phyloP scores from a whole-genome alignment of 1,140 invertebrate species.

The Rhopalosiphum maidis region DNA sequence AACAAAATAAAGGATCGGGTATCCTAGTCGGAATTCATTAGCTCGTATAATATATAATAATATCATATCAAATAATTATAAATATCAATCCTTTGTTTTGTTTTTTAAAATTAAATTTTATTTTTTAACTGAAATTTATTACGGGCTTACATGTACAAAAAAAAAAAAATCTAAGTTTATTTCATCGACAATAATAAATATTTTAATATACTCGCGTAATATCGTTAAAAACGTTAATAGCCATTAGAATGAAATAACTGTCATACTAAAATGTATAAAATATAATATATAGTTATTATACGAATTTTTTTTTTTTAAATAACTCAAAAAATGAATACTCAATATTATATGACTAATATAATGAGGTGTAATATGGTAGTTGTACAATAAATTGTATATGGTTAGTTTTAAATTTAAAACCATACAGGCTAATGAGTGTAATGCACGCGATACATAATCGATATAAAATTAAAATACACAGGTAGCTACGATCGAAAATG shows the following conservation, averaged over 20 bases:
- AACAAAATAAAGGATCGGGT: neutral
- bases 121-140: neutral
- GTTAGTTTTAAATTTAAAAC: neutral
- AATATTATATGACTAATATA: neutral
- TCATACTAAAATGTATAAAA: neutral
- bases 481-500: neutral
- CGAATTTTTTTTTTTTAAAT: too few relatives aligned
- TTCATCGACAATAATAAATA: too few relatives aligned
- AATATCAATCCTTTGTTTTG: neutral
- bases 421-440: neutral
- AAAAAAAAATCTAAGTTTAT: too few relatives aligned
- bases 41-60: neutral
- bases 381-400: neutral
- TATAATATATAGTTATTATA: too few relatives aligned
- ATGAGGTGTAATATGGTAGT: neutral
- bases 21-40: neutral
- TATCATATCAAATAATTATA: neutral
- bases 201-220: neutral
- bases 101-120: neutral
- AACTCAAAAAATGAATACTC: neutral
- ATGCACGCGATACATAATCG: too few relatives aligned
- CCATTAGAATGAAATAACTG: neutral
- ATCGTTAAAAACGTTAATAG: neutral
- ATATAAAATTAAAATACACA: neutral
- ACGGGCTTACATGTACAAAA: neutral